Base-by-base conservation (phyloP, 2,113 vertebrate species). In the Anhinga rufa region DNA sequence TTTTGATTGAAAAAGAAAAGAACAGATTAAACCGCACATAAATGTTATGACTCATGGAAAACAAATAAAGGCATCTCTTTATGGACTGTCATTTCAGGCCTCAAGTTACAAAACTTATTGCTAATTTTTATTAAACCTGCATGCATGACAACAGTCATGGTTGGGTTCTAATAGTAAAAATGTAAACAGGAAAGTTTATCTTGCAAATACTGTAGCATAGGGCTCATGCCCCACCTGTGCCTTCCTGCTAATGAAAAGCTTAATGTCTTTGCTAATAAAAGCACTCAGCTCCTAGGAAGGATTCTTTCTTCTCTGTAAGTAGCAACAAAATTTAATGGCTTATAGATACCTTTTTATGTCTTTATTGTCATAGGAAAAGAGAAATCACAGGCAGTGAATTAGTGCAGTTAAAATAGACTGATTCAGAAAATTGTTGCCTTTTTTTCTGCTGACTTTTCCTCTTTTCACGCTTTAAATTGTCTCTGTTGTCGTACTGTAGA, bases 101-200 rank as follows among this genome's bases (percentile, higher is more conserved):
- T 52, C 28, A 52, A 52, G 40, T 92, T 94, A 65, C 44, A 76
- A 46, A 88, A 86, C 34, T 48, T 91, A 75, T 84, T 86, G 40
- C 11, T 83, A 69, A 84, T 92, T 96, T 92, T 96, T 81, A 95
- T 94, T 92, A 92, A 94, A 72, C 31, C 48, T 34, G 8, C 20
- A 69, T 61, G 15, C 28, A 69, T 17, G 34, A 68, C 31, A 46
- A 49, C 61, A 29, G 38, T 55, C 19, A 14, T 16, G n/a, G 38
- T 22, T 86, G 48, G 14, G 17, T 80, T 68, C 32, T 68, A 81
- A 78, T 12, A 78, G 36, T 49, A 68, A 95, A 90, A 90, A 46
- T 15, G 34, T 42, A 84, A 82, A 88, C n/a, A 75, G 16, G 42
- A 58, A 93, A 49, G 61, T 36, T 75, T 66, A 26, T 75, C 54